Evolutionary conservation across 2,888 invertebrate genomes (phyloP).

Genomic region (Carcina quercana): DNA sequence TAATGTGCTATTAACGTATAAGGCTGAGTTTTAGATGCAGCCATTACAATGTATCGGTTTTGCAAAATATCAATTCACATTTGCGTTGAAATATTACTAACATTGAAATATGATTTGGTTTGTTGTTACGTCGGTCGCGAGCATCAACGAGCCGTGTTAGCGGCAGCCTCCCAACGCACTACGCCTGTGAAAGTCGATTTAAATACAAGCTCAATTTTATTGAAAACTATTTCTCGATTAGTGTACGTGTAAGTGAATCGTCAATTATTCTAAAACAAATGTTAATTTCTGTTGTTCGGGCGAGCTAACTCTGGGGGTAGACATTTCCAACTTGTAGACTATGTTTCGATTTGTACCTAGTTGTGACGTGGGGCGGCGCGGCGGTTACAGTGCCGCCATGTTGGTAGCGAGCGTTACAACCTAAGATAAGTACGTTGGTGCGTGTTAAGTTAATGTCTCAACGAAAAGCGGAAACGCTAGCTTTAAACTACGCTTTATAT

Average conservation of each 20-base stretch:
- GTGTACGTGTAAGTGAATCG: constrained; percentile 63
- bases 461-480: too few species aligned
- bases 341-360: constrained; percentile 1
- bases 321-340: constrained; percentile 5
- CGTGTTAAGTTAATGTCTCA: too few species aligned
- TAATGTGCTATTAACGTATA: too few species aligned
- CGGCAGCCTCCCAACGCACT: constrained; percentile 31
- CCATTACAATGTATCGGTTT: too few species aligned
- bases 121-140: constrained; percentile 26
- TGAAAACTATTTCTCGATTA: constrained; percentile 51
- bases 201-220: constrained; percentile 70
- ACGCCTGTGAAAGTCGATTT: constrained; percentile 56
- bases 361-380: constrained; percentile 1
- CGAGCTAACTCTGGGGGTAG: constrained; percentile 6
- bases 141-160: constrained; percentile 30
- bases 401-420: constrained; percentile 24
- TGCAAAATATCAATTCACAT: too few species aligned
- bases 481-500: too few species aligned
- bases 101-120: too few species aligned
- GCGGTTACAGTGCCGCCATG: constrained; percentile 3
- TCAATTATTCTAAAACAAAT: constrained; percentile 54
- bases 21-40: too few species aligned
- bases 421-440: too few species aligned
- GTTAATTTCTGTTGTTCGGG: constrained; percentile 16
- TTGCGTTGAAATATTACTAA: too few species aligned